Evolutionary conservation across 2,797 vertebrate genomes (phyloP), one percentile per base, ranked within the genome.

Genomic region (Denticeps clupeoides): DNA sequence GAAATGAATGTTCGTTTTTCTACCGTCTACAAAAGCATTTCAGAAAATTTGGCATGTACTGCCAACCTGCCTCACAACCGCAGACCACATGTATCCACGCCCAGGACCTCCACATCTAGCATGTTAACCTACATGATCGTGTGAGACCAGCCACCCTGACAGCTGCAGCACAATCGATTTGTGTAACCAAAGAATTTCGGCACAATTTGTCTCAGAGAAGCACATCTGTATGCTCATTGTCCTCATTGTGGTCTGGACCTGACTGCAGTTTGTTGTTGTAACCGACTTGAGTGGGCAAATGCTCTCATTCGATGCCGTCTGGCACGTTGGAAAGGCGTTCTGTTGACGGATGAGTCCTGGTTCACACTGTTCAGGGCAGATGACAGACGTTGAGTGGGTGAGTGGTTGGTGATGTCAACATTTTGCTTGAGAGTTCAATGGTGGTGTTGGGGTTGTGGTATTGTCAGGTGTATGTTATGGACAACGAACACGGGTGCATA

Each of bases 31-130:
- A 43, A 23, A 47, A 24, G 32, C 25, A 53, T n/a, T n/a, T n/a
- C n/a, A n/a, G n/a, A n/a, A n/a, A n/a, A n/a, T n/a, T n/a, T n/a
- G n/a, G n/a, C n/a, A n/a, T n/a, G 33, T 47, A 31, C 19, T 12
- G 41, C 51, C 23, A 41, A 41, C 35, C n/a, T n/a, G n/a, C n/a
- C n/a, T n/a, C n/a, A n/a, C n/a, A n/a, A n/a, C n/a, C n/a, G n/a
- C n/a, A n/a, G 41, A 31, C 25, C 11, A 4, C 41, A 27, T 24
- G 43, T 32, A 47, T n/a, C n/a, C n/a, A n/a, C 29, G 43, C 43
- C 48, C 41, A 51, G 41, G 48, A 57, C 55, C 48, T 29, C 24
- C 49, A 52, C 49, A 52, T 53, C 33, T 44, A 13, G 19, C 50
- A 25, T 37, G 18, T 58, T 53, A 37, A 58, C 33, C 50, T 58